Conservation (phyloP, 2,113 vertebrate species). For the Anarrhichthys ocellatus region DNA sequence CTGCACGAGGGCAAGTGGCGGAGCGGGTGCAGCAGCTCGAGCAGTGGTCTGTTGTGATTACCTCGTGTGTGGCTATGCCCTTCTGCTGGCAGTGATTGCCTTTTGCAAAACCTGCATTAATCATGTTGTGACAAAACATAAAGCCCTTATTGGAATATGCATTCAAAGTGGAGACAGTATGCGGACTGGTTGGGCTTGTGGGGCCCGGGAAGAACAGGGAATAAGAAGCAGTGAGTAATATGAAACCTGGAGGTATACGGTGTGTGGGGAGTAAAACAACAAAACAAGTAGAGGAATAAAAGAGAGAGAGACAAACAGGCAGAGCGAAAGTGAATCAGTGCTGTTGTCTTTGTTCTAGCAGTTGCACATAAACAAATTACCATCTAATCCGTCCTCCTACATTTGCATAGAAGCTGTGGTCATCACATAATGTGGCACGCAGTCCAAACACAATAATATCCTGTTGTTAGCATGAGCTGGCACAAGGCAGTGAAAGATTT, state of each 20-base stretch:
- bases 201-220: constrained; percentile 17
- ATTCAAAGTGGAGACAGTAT: constrained; percentile 43
- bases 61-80: constrained; percentile 57
- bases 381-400: constrained; percentile 26
- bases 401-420: constrained; percentile 52
- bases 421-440: constrained; percentile 27
- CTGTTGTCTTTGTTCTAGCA: constrained; percentile 54
- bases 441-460: constrained; percentile 8
- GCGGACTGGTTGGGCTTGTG: not conserved
- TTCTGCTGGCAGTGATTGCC: constrained; percentile 68
- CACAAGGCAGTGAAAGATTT: constrained; percentile 16
- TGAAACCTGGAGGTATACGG: constrained; percentile 45
- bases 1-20: constrained; percentile 54
- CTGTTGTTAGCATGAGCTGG: not conserved
- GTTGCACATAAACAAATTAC: constrained; percentile 63
- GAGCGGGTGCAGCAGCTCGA: constrained; percentile 29
- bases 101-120: constrained; percentile 69
- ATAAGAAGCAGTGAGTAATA: constrained; percentile 57
- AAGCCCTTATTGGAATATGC: constrained; percentile 59
- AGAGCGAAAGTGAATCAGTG: constrained; percentile 31
- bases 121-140: constrained; percentile 71
- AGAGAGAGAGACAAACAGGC: constrained; percentile 3
- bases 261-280: not conserved
- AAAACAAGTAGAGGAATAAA: constrained; percentile 14
- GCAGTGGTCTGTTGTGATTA: constrained; percentile 66